Evolutionary conservation across 2,797 vertebrate species (phyloP).

Genomic region (Pipistrellus nathusii): DNA sequence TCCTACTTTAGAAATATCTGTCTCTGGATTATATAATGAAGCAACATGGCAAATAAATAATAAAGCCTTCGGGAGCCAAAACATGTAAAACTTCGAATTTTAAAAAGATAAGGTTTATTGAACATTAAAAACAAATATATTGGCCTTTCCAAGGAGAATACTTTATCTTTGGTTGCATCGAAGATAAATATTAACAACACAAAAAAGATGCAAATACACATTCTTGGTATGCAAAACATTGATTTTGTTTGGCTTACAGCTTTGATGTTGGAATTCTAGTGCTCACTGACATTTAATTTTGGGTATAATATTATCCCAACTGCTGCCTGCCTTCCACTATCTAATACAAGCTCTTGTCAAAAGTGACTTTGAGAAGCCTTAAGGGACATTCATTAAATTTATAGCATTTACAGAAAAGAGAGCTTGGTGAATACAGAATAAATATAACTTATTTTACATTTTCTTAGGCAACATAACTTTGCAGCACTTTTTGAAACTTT

Average conservation of each 20-base stretch:
- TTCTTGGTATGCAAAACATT: constrained; percentile 63
- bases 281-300: constrained; percentile 81
- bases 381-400: constrained; percentile 41
- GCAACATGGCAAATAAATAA: constrained; percentile 36
- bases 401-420: constrained; percentile 14
- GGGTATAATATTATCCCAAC: constrained; percentile 59
- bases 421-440: neutral
- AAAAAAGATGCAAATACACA: constrained; percentile 67
- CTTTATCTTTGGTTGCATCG: neutral
- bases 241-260: constrained; percentile 70
- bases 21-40: constrained; percentile 24
- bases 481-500: neutral
- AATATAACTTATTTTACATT: constrained; percentile 18
- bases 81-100: constrained; percentile 8
- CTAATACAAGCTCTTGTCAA: constrained; percentile 7
- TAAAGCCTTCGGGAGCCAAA: neutral
- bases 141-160: constrained; percentile 45
- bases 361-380: constrained; percentile 32
- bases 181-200: constrained; percentile 68
- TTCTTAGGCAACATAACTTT: constrained; percentile 1
- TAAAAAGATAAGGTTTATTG: constrained; percentile 50
- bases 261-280: constrained; percentile 59
- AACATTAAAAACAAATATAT: constrained; percentile 46
- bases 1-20: constrained; percentile 34
- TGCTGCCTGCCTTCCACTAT: constrained; percentile 61